Base-by-base conservation (phyloP, 2,113 vertebrate genomes). In the Panthera tigris region DNA sequence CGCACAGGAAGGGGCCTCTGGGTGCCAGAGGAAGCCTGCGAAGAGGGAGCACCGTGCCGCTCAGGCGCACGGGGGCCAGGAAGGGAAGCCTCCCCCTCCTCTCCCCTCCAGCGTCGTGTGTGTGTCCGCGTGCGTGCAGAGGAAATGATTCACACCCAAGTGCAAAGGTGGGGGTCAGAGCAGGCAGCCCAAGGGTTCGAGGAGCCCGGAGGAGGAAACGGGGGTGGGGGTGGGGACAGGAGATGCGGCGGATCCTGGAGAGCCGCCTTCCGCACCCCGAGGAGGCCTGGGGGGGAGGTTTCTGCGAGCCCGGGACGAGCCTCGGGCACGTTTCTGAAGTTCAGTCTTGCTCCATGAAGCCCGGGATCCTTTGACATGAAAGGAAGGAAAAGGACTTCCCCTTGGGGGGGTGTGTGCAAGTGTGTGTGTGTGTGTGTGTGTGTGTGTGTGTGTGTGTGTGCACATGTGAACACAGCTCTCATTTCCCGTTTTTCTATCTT, bases 71-170 rank as follows among this genome's bases (percentile, higher is more conserved):
- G n/a, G 45, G 19, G 52, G 39, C 36, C 55, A 21, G 81, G 68
- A 87, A 57, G 61, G 79, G 71, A 19, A 39, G 61, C 76, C 33
- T 14, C n/a, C 19, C 31, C 33, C 41, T 55, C 36, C 36, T 27
- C 36, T 16, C 57, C 19, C 36, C 45, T 19, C 27, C 36, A 0
- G 7, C 0, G 0, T 4, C 0, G 4, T 25, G 69, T 61, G 45
- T 19, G 57, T 7, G 48, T 55, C 12, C 7, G 48, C 15, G 50
- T 66, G 76, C 14, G 15, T 3, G 23, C 71, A 41, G 82, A 97
- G 97, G 98, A 97, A 93, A 81, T 94, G 96, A 91, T 86, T 97
- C 96, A 93, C 55, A 7, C 74, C 83, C 41, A 36, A 52, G 94
- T 48, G 85, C 76, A 21, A 55, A 80, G 93, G 85, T 33, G 82